These are phyloP conservation scores for Epirrhoe alternata DNA, from an alignment of 2,888 invertebrate genomes.

Conservation along the genomic window DNA sequence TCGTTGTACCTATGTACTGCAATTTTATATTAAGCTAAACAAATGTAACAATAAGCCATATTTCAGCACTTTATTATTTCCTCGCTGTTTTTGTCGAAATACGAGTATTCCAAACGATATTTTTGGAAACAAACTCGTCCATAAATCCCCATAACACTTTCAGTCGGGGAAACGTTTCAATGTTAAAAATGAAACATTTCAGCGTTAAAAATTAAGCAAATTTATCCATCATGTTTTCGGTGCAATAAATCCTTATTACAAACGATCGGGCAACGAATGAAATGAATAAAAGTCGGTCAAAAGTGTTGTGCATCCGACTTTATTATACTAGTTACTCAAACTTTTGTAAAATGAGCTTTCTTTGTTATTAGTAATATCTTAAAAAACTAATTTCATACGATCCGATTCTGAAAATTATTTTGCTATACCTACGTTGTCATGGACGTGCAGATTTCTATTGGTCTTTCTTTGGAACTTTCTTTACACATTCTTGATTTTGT, in stretches of 20 bases:
- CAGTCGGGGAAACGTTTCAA: conserved; percentile 33
- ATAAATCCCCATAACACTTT: conserved; percentile 43
- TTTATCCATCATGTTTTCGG: conserved; percentile 51
- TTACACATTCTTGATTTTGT: too few species aligned
- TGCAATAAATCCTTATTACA: conserved; percentile 60
- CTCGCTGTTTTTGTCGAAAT: conserved; percentile 10
- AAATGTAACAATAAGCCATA: conserved; percentile 4
- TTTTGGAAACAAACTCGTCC: conserved; percentile 33
- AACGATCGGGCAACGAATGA: conserved; percentile 57
- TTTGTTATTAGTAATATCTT: too few species aligned
- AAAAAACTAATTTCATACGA: too few species aligned
- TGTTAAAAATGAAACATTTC: conserved; percentile 33
- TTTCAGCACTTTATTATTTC: conserved; percentile 9
- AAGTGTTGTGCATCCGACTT: conserved; percentile 5
- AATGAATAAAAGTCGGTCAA: conserved; percentile 50
- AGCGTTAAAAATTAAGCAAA: conserved; percentile 47
- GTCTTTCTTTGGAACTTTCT: too few species aligned
- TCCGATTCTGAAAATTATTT: too few species aligned
- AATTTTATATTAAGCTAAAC: not conserved
- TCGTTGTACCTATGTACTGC: too few species aligned
- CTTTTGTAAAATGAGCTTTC: too few species aligned
- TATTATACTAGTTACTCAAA: too few species aligned
- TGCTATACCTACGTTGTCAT: too few species aligned
- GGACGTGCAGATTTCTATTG: too few species aligned
- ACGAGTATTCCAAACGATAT: conserved; percentile 32